These are phyloP conservation scores for Carassius gibelio DNA, from an alignment of 2,113 vertebrate species.

Conservation along the genomic window DNA sequence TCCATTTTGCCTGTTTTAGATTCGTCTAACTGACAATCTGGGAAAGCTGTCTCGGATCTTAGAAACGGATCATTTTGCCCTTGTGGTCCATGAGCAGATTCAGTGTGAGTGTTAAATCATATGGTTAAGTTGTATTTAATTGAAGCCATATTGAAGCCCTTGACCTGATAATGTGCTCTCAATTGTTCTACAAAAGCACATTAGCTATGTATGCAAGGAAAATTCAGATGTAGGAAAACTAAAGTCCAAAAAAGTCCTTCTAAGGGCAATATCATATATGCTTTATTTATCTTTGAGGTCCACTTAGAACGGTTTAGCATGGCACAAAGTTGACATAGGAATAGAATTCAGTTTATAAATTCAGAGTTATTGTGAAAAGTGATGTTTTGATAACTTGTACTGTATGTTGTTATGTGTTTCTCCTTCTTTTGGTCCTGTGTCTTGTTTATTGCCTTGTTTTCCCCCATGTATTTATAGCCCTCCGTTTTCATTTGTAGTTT, in stretches of 20 bases:
- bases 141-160: too few relatives aligned
- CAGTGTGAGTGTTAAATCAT: slow-evolving; percentile 83
- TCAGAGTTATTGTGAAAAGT: neutral
- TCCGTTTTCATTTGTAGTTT: too few relatives aligned
- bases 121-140: too few relatives aligned
- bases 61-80: slow-evolving; percentile 91
- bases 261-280: too few relatives aligned
- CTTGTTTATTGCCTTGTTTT: too few relatives aligned
- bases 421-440: too few relatives aligned
- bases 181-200: neutral
- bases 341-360: neutral
- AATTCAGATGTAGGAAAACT: neutral
- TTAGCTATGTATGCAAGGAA: neutral
- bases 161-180: neutral
- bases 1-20: slow-evolving; percentile 68
- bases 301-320: neutral
- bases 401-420: too few relatives aligned
- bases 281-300: neutral
- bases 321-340: neutral
- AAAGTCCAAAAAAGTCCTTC: neutral
- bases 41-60: slow-evolving; percentile 88
- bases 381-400: neutral
- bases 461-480: too few relatives aligned
- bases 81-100: slow-evolving; percentile 93
- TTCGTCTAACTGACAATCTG: slow-evolving; percentile 84